Conservation (phyloP, 2,888 invertebrate genomes). For the Coleophora flavipennella region DNA sequence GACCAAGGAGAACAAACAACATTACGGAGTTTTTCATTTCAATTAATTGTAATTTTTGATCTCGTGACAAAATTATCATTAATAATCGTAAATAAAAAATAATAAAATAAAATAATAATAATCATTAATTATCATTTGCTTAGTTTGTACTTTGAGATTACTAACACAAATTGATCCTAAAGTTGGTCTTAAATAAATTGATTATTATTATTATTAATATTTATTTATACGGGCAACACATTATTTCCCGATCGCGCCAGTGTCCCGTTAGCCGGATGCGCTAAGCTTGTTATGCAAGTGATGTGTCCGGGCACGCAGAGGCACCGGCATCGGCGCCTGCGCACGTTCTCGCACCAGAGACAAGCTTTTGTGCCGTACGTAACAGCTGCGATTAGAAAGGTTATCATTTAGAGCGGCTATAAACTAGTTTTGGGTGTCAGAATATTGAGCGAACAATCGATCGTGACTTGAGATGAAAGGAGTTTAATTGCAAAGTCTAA, state of each 20-base stretch:
- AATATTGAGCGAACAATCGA: neutral
- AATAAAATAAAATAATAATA: no score
- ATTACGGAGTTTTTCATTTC: no score
- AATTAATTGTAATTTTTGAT: no score
- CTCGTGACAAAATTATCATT: no score
- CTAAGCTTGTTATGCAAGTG: slow-evolving; percentile 61
- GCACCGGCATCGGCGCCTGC: slow-evolving; percentile 15
- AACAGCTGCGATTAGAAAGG: slow-evolving; percentile 17
- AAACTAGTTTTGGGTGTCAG: slow-evolving; percentile 4
- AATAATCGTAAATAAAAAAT: no score
- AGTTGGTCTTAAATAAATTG: no score
- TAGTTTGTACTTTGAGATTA: no score
- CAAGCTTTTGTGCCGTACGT: slow-evolving; percentile 23
- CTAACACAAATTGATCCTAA: no score
- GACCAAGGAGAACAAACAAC: no score
- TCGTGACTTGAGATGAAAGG: neutral
- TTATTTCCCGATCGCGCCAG: slow-evolving; percentile 1
- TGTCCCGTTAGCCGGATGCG: slow-evolving; percentile 61
- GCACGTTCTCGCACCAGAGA: slow-evolving; percentile 1
- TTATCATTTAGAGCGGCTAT: slow-evolving; percentile 14
- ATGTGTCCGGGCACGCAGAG: slow-evolving; percentile 35
- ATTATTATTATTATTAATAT: no score
- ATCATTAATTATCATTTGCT: no score
- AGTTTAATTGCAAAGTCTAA: neutral
- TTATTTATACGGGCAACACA: neutral